phyloP scores from a whole-genome alignment of 2,888 invertebrate species.

The Agriopis marginaria region DNA sequence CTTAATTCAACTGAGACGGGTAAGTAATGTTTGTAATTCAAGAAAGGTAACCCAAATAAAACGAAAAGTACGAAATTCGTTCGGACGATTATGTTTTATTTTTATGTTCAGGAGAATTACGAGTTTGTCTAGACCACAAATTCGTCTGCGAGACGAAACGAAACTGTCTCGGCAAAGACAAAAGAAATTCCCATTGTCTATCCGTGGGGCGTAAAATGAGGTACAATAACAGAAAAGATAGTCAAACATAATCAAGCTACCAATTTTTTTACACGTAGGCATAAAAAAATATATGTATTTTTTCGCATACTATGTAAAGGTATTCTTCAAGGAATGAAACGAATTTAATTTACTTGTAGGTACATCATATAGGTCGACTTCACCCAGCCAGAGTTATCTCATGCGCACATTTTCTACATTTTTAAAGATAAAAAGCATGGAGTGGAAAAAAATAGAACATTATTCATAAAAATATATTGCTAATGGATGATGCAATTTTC shows the following conservation, averaged over 20 bases:
- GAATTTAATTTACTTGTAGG: too few species aligned
- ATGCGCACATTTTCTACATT: too few species aligned
- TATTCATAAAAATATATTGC: too few species aligned
- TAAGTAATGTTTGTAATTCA: not conserved
- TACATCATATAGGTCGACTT: too few species aligned
- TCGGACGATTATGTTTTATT: not conserved
- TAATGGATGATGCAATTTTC: too few species aligned
- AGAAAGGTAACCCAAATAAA: conserved; percentile 2
- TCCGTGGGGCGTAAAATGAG: conserved; percentile 26
- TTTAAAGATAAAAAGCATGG: not conserved
- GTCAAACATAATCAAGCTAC: conserved; percentile 14
- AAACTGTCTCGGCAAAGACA: conserved; percentile 33
- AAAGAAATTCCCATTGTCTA: conserved; percentile 32
- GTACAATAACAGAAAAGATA: conserved; percentile 19
- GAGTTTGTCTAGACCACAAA: conserved; percentile 40
- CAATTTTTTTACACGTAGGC: not conserved
- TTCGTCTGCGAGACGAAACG: conserved; percentile 30
- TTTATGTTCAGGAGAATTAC: conserved; percentile 28
- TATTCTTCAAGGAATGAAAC: too few species aligned
- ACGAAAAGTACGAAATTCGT: not conserved
- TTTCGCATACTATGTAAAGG: not conserved
- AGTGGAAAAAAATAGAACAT: not conserved
- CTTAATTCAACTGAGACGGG: not conserved
- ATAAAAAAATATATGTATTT: not conserved
- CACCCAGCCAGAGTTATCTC: not conserved